phyloP scores from a whole-genome alignment of 2,888 invertebrate genomes.

The Cryptocheilus praepositus region DNA sequence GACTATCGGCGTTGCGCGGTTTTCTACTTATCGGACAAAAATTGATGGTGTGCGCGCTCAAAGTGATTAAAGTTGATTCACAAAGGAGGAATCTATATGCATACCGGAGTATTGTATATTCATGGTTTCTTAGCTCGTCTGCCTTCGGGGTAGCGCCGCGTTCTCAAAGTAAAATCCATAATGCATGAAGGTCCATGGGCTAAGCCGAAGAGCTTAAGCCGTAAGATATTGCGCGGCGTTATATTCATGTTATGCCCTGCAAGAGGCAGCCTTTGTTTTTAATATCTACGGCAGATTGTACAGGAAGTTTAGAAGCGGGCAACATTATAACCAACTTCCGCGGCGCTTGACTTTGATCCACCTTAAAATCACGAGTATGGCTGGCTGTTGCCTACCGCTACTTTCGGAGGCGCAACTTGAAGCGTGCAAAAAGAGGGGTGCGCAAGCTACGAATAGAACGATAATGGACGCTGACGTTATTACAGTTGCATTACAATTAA shows the following conservation, averaged over 20 bases:
- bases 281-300: slow-evolving; percentile 64
- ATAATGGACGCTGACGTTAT: neutral
- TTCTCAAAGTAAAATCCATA: slow-evolving; percentile 73
- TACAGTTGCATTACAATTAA: no score
- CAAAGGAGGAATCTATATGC: slow-evolving; percentile 67
- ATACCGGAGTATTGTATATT: slow-evolving; percentile 73
- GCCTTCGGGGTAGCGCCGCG: slow-evolving; percentile 54
- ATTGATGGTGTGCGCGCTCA: neutral
- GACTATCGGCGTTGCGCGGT: no score
- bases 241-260: slow-evolving; percentile 73
- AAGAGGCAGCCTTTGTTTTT: slow-evolving; percentile 71
- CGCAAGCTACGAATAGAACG: neutral
- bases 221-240: slow-evolving; percentile 72
- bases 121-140: slow-evolving; percentile 72
- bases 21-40: no score
- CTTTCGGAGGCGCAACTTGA: neutral
- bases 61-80: slow-evolving; percentile 70
- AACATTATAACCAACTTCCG: slow-evolving; percentile 48
- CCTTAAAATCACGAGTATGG: neutral
- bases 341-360: slow-evolving; percentile 12
- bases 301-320: slow-evolving; percentile 42
- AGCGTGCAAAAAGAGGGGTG: neutral
- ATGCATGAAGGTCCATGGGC: slow-evolving; percentile 72
- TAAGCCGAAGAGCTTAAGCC: slow-evolving; percentile 66
- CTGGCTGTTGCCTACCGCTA: neutral